Percentiles rank a stretch among this genome's conserved stretches.
phyloP scores from a whole-genome alignment of 2,888 invertebrate species.

The Ptilodon capucinus region DNA sequence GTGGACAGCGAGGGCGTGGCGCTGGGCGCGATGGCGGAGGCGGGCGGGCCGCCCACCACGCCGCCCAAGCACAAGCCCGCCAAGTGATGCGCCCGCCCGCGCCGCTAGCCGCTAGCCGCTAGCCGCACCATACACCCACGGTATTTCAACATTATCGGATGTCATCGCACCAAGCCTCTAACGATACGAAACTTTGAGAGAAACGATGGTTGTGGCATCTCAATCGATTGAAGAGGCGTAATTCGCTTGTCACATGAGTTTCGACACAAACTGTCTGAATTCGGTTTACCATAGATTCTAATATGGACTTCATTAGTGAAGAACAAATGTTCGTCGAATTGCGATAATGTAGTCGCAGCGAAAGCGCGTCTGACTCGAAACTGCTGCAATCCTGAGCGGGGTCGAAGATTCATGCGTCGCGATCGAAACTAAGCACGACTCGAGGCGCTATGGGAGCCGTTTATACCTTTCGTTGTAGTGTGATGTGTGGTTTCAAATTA shows the following conservation, averaged over 20 bases:
- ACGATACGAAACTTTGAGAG: too few species aligned
- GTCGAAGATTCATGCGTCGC: not conserved
- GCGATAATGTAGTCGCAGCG: not conserved
- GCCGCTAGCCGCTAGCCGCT: conserved; percentile 3
- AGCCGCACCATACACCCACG: conserved; percentile 4
- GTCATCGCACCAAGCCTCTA: too few species aligned
- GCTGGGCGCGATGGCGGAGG: conserved; percentile 75
- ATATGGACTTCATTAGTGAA: too few species aligned
- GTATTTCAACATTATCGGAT: not conserved
- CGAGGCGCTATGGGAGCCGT: not conserved
- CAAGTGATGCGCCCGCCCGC: conserved; percentile 61
- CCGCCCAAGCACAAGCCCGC: conserved; percentile 74
- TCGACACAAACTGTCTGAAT: too few species aligned
- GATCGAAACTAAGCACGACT: not conserved
- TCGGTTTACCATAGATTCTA: too few species aligned
- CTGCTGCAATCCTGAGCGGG: not conserved
- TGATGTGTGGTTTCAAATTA: too few species aligned
- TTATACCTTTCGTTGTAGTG: too few species aligned
- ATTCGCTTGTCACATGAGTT: too few species aligned
- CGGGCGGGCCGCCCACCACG: conserved; percentile 75
- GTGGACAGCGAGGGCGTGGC: conserved; percentile 79
- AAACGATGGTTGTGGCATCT: too few species aligned
- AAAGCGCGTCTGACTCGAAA: too few species aligned
- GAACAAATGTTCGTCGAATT: not conserved
- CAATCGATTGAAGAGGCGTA: too few species aligned